Base-by-base conservation (phyloP, 1,140 invertebrate species). In the Drosophila littoralis region DNA sequence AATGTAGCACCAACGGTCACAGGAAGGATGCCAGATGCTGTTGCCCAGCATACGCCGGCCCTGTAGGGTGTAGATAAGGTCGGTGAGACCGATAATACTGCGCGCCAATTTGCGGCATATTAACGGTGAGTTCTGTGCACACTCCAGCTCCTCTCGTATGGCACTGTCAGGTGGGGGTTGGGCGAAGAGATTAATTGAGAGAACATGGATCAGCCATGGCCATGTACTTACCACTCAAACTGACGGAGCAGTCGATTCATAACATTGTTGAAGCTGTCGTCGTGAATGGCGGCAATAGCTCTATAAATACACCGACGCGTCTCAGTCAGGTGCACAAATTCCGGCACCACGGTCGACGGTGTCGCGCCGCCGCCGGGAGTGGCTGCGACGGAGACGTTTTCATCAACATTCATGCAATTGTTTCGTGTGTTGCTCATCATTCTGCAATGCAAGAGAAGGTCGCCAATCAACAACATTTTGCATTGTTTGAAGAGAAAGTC, bases 1-100 rank as follows among this genome's bases (percentile, higher is more conserved):
- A 28, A 91, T 82, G n/a, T 76, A 66, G 54, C 79, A 83, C 54
- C 90, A 75, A 7, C 86, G 83, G 17, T 90, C 83, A 4, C 79
- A 70, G 17, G 71, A 78, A 33, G 8, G 15, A 1, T 5, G 40
- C 57, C 46, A 57, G 35, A 32, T 69, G 58, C 7, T 42, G 63
- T n/a, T 55, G 54, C 12, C 64, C 51, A 42, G 7, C 12, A 48
- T 33, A 82, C 71, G 40, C 13, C 50, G 40, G 9, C 7, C 32
- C 13, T 38, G 17, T 9, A 69, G 32, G 2, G 42, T 77, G 57
- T 88, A 68, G 8, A 86, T 73, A 8, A 83, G 66, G 15, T 89
- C 72, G 2, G 79, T 77, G 2, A 89, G 76, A 0, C 64, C 65
- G 22, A 59, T 63, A 13, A 86, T 32, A 10, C 40, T 77, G n/a